A percentile compares a stretch with the other conserved stretches of the same genome.
Evolutionary conservation across 35 echinoderm and acorn worm genomes (phyloP).

Genomic region (Apostichopus parvimensis): DNA sequence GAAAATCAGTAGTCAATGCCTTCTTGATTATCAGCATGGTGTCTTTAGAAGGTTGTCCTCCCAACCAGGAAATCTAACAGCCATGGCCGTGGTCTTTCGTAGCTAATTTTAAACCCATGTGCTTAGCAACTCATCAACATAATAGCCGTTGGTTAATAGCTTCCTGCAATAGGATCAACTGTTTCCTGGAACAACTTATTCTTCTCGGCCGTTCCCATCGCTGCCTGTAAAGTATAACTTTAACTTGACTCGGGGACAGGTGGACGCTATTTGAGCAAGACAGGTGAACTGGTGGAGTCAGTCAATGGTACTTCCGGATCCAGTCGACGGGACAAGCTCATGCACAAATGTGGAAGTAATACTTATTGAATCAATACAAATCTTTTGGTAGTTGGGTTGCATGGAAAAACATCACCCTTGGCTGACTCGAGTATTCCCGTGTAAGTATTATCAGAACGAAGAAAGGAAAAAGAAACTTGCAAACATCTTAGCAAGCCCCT

Average conservation of each 20-base stretch:
- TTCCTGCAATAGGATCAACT: conserved; percentile 11
- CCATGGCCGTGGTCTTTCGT: neutral
- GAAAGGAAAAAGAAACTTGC: no score
- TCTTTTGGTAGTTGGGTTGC: neutral
- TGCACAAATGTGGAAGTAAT: neutral
- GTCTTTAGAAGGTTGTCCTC: neutral
- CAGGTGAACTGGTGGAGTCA: conserved; percentile 14
- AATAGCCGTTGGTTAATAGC: neutral
- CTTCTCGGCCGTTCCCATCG: neutral
- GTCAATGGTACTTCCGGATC: conserved; percentile 41
- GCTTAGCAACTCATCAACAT: conserved; percentile 31
- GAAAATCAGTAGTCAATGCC: neutral
- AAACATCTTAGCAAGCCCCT: no score
- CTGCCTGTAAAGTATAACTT: neutral
- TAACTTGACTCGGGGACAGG: neutral
- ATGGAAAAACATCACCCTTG: no score
- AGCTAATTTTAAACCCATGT: neutral
- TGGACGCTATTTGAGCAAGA: neutral
- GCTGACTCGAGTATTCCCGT: no score
- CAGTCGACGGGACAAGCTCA: neutral
- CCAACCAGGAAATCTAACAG: neutral
- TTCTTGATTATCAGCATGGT: neutral
- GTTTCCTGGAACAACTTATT: conserved; percentile 5
- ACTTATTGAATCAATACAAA: neutral
- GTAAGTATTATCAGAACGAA: no score